phyloP scores from a whole-genome alignment of 2,113 vertebrate species.

The Nestor notabilis region DNA sequence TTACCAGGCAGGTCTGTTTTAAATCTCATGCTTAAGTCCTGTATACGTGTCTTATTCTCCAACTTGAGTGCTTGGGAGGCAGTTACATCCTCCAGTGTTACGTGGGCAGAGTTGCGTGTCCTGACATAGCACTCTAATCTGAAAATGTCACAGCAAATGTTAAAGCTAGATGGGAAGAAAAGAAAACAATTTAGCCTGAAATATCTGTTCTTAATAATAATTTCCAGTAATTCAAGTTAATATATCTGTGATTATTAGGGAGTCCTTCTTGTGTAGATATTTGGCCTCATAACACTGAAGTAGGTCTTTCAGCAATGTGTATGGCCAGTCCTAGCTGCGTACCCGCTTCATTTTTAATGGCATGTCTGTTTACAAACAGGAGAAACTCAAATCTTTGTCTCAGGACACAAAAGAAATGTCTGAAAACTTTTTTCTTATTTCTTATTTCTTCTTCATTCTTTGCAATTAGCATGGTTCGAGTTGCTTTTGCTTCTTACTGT shows the following conservation, averaged over 20 bases:
- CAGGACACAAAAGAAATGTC: background rate
- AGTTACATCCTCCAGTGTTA: background rate
- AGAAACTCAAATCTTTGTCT: background rate
- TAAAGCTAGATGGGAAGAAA: background rate
- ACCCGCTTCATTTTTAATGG: background rate
- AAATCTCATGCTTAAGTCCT: background rate
- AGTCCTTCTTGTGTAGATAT: background rate
- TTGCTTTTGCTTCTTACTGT: background rate
- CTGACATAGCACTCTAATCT: background rate
- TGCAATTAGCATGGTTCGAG: background rate
- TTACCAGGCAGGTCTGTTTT: background rate
- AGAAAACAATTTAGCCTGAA: background rate
- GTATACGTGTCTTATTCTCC: background rate
- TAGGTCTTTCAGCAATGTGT: background rate
- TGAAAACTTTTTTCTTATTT: slow-evolving; percentile 3
- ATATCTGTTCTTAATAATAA: background rate
- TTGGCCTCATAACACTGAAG: background rate
- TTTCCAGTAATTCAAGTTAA: background rate
- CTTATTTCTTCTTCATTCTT: background rate
- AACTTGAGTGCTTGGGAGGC: background rate
- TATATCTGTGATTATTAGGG: background rate
- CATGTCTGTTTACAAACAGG: background rate
- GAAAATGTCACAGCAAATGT: background rate
- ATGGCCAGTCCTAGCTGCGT: background rate
- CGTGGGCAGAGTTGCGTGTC: background rate